phyloP scores from a whole-genome alignment of 2,797 vertebrate genomes.

The Nannoperca australis region DNA sequence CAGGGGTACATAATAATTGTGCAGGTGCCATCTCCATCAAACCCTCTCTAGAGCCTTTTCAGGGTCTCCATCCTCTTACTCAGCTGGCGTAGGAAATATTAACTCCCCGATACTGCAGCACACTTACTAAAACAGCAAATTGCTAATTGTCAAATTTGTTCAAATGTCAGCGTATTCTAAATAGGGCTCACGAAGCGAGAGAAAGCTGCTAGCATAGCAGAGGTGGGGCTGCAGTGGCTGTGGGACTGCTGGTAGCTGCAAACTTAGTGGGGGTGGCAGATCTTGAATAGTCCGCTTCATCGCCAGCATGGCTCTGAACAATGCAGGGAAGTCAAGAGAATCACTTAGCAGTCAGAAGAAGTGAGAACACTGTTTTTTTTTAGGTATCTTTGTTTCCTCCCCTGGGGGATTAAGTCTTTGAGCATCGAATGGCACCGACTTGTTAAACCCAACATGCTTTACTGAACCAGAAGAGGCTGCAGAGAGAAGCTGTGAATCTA shows the following conservation, averaged over 20 bases:
- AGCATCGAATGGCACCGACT: slow-evolving; percentile 70
- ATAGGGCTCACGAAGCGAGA: slow-evolving; percentile 55
- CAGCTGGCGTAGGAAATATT: slow-evolving; percentile 68
- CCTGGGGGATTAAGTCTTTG: slow-evolving; percentile 72
- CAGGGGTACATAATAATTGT: slow-evolving; percentile 59
- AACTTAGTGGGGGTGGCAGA: slow-evolving; percentile 33
- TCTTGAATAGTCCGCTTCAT: slow-evolving; percentile 43
- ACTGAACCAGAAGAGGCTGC: slow-evolving; percentile 73
- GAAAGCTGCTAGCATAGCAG: slow-evolving; percentile 68
- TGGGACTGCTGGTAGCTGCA: slow-evolving; percentile 24
- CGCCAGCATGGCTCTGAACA: slow-evolving; percentile 32
- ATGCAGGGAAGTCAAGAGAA: slow-evolving; percentile 38
- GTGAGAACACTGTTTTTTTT: slow-evolving; percentile 32
- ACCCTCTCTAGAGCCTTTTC: slow-evolving; percentile 53
- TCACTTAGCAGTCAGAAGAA: slow-evolving; percentile 45
- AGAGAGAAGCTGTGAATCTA: slow-evolving; percentile 55
- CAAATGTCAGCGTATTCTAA: slow-evolving; percentile 81
- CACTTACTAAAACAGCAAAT: slow-evolving; percentile 72
- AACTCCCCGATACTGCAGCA: slow-evolving; percentile 50
- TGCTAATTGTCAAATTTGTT: slow-evolving; percentile 81
- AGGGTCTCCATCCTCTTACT: slow-evolving; percentile 61
- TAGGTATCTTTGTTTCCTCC: slow-evolving; percentile 58
- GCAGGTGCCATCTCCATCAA: slow-evolving; percentile 60
- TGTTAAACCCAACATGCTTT: slow-evolving; percentile 76
- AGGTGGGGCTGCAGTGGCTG: slow-evolving; percentile 33